Evolutionary conservation across 1,140 invertebrate genomes (phyloP), one percentile per base, ranked within the genome.

Genomic region (Diabrotica virgifera): DNA sequence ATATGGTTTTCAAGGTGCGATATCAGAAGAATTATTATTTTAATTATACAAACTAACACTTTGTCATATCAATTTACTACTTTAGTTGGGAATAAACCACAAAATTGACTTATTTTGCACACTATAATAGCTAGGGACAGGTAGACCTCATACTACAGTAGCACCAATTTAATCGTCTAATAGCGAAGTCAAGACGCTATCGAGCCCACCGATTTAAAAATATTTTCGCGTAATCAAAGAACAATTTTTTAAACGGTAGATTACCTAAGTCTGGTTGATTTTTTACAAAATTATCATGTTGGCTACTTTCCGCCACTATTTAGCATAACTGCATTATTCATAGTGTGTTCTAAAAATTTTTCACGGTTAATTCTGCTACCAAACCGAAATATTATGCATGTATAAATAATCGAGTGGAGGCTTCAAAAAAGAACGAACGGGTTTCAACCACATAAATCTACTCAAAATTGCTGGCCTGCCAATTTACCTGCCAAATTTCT

Each of bases 281-380:
- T n/a, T 46, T 46, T 46, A 46, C n/a, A 46, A 46, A 46, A 46
- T n/a, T 8, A 46, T 46, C 40, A 46, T 46, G 40, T 46, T 46
- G n/a, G 40, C 40, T 46, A 46, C n/a, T 46, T 46, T 46, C 40
- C n/a, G 40, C n/a, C 8, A 46, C 40, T 46, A 46, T 46, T 46
- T 46, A 5, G 40, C 40, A 46, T 46, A 46, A 46, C 40, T 46
- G 40, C 40, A 46, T 46, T 46, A 46, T 46, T 46, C 40, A 46
- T 46, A 46, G 40, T 46, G 40, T 46, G 40, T 46, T 46, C n/a
- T 46, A 46, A 46, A 46, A 46, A 46, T 46, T 46, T 46, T 46
- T 46, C 40, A 46, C 40, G 40, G 40, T 46, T 46, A 46, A 46
- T 10, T 46, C 40, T 10, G 40, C 40, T 46, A 46, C 40, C 40